Evolutionary conservation across 2,113 vertebrate species (phyloP).

Genomic region (Orientallactaga bullata): DNA sequence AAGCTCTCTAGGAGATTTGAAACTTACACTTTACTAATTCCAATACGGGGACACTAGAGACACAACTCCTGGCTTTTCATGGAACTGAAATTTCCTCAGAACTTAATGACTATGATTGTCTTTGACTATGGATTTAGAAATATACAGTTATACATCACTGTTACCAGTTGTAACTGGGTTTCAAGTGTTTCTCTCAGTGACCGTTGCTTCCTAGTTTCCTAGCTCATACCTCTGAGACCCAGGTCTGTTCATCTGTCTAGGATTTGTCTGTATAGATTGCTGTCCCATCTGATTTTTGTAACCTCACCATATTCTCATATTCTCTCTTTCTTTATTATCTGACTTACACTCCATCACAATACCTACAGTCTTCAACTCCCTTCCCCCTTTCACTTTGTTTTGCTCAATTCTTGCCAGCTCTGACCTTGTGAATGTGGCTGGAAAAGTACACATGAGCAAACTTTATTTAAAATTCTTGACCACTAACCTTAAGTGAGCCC

Average conservation of each 20-base stretch:
- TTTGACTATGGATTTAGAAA: neutral
- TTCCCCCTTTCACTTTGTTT: neutral
- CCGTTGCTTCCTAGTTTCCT: neutral
- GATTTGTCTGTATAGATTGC: neutral
- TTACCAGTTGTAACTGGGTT: neutral
- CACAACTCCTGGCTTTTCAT: constrained; percentile 11
- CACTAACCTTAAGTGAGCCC: neutral
- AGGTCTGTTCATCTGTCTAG: neutral
- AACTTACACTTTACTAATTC: neutral
- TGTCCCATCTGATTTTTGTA: neutral
- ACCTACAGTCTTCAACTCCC: neutral
- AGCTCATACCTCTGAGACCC: neutral
- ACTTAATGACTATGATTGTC: neutral
- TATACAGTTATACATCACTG: neutral
- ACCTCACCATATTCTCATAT: neutral
- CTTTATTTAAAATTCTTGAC: neutral
- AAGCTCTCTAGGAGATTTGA: constrained; percentile 27
- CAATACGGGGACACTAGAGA: neutral
- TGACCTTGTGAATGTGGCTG: neutral
- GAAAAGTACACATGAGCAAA: neutral
- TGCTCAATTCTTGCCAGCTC: neutral
- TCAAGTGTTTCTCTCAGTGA: neutral
- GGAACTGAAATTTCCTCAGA: neutral
- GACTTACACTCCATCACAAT: neutral
- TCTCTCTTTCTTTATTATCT: neutral